A percentile compares a stretch with the other conserved stretches of the same genome.
phyloP scores from a whole-genome alignment of 2,888 invertebrate genomes.

The Diaprepes abbreviatus region DNA sequence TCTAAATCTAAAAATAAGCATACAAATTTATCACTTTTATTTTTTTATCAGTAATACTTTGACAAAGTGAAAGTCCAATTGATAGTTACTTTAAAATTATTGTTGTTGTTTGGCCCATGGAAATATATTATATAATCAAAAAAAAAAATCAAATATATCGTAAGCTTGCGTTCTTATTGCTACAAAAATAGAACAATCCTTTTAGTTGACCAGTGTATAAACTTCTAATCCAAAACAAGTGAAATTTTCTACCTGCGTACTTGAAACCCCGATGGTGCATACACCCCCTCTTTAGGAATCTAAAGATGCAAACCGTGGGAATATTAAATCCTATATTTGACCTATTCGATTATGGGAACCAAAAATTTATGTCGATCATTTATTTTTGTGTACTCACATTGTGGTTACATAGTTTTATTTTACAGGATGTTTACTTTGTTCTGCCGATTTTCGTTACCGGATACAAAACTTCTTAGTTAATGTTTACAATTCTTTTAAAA shows the following conservation, averaged over 20 bases:
- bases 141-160: no score
- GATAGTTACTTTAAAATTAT: no score
- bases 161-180: no score
- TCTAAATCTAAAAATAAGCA: no score
- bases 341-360: conserved; percentile 32
- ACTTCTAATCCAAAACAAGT: conserved; percentile 29
- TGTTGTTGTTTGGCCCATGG: no score
- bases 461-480: no score
- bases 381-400: conserved; percentile 27
- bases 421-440: conserved; percentile 25
- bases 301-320: conserved; percentile 37
- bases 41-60: no score
- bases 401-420: conserved; percentile 29
- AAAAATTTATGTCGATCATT: conserved; percentile 16
- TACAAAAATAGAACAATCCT: no score
- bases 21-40: no score
- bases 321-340: conserved; percentile 22
- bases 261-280: conserved; percentile 27
- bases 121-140: no score
- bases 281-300: conserved; percentile 22
- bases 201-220: conserved; percentile 31
- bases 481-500: no score
- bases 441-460: background rate
- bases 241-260: conserved; percentile 40
- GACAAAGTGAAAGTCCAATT: no score